Evolutionary conservation across 2,113 vertebrate genomes (phyloP).

Genomic region (Corydoras sp.): DNA sequence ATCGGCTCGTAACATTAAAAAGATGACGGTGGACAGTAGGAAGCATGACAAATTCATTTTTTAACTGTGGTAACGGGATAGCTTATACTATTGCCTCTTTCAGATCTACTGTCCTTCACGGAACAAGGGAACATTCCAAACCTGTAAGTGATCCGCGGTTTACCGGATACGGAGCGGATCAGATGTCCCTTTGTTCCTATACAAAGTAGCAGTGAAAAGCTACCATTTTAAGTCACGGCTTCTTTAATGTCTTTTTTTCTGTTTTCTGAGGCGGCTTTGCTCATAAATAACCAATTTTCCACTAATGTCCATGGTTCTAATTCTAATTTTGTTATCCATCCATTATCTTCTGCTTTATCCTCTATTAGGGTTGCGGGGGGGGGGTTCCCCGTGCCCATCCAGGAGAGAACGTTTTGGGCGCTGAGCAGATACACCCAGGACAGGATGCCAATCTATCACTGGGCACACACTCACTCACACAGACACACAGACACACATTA

Average conservation of each 20-base stretch:
- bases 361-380: no score
- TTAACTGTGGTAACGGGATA: conserved; percentile 3
- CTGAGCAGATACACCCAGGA: no score
- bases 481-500: no score
- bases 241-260: neutral
- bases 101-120: conserved; percentile 26
- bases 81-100: neutral
- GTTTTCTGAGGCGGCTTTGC: neutral
- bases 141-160: conserved; percentile 30
- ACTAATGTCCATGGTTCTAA: no score
- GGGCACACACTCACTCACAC: no score
- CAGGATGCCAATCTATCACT: no score
- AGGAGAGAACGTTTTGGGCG: no score
- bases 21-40: neutral
- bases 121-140: conserved; percentile 30
- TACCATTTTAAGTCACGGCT: conserved; percentile 3
- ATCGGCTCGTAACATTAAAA: neutral
- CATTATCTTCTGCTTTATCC: no score
- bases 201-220: conserved; percentile 16
- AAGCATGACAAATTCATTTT: neutral
- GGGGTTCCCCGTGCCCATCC: no score
- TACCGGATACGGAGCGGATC: conserved; percentile 22
- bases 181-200: conserved; percentile 20
- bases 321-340: no score
- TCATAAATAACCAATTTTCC: neutral